Conservation (phyloP, 2,113 vertebrate genomes). For the Corydoras maculifer region DNA sequence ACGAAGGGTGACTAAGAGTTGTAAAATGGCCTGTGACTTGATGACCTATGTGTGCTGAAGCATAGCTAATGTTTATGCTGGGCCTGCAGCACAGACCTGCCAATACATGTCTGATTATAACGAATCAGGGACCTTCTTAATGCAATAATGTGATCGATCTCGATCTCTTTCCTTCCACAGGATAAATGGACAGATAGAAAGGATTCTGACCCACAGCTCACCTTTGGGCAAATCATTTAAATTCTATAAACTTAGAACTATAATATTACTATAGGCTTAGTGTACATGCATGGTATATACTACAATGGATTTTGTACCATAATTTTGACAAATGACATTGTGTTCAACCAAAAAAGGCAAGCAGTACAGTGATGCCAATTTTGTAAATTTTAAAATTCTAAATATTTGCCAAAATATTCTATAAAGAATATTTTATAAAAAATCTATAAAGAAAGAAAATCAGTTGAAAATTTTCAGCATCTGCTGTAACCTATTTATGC, state of each 20-base stretch:
- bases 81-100: slow-evolving; percentile 75
- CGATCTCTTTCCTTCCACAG: slow-evolving; percentile 74
- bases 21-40: slow-evolving; percentile 78
- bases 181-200: slow-evolving; percentile 95
- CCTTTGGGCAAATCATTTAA: slow-evolving; percentile 90
- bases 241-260: slow-evolving; percentile 51
- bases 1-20: slow-evolving; percentile 83
- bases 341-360: no score
- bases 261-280: no score
- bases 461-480: no score
- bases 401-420: no score
- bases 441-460: no score
- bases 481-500: no score
- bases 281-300: no score
- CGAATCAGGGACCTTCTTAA: slow-evolving; percentile 92
- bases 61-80: slow-evolving; percentile 84
- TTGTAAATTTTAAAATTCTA: no score
- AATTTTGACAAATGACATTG: no score
- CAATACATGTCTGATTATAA: slow-evolving; percentile 96
- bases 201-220: slow-evolving; percentile 88
- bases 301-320: no score
- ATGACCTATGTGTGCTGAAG: slow-evolving; percentile 79
- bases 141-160: slow-evolving; percentile 99
- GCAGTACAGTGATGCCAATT: no score
- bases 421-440: no score